Conservation (phyloP, 2,888 invertebrate genomes). For the Helicoverpa assulta region DNA sequence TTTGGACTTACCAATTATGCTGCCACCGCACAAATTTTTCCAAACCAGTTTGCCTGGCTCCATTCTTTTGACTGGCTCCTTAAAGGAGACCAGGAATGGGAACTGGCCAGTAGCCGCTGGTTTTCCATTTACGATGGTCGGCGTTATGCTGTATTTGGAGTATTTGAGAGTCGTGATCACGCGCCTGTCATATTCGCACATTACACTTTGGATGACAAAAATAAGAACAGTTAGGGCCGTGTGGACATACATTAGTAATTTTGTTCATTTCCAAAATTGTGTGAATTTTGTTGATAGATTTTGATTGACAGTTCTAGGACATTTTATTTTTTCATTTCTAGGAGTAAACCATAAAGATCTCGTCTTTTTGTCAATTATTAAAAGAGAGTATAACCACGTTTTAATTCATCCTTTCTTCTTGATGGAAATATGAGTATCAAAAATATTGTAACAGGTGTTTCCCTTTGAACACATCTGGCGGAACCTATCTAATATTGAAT, state of each 20-base stretch:
- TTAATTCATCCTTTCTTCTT: neutral
- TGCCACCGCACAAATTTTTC: slow-evolving; percentile 79
- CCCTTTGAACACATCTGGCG: too few relatives aligned
- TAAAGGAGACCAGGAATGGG: slow-evolving; percentile 80
- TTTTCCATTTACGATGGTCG: slow-evolving; percentile 73
- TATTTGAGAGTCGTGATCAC: slow-evolving; percentile 77
- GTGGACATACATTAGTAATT: slow-evolving; percentile 65
- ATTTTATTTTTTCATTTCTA: slow-evolving; percentile 5
- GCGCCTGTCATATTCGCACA: slow-evolving; percentile 66
- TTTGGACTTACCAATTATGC: slow-evolving; percentile 70
- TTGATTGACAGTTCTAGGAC: slow-evolving; percentile 10
- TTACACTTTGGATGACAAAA: slow-evolving; percentile 51
- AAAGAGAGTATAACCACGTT: neutral
- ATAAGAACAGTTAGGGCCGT: slow-evolving; percentile 34
- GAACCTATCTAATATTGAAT: too few relatives aligned
- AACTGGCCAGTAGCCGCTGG: slow-evolving; percentile 67
- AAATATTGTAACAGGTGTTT: too few relatives aligned
- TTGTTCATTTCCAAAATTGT: slow-evolving; percentile 45
- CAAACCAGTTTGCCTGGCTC: slow-evolving; percentile 59
- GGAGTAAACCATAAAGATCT: neutral
- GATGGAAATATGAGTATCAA: neutral
- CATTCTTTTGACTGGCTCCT: slow-evolving; percentile 61
- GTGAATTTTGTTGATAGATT: slow-evolving; percentile 10
- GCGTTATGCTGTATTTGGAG: slow-evolving; percentile 68
- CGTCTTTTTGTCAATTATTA: neutral